Evolutionary conservation across 1,140 invertebrate genomes (phyloP).

Genomic region (Drosophila leontia): DNA sequence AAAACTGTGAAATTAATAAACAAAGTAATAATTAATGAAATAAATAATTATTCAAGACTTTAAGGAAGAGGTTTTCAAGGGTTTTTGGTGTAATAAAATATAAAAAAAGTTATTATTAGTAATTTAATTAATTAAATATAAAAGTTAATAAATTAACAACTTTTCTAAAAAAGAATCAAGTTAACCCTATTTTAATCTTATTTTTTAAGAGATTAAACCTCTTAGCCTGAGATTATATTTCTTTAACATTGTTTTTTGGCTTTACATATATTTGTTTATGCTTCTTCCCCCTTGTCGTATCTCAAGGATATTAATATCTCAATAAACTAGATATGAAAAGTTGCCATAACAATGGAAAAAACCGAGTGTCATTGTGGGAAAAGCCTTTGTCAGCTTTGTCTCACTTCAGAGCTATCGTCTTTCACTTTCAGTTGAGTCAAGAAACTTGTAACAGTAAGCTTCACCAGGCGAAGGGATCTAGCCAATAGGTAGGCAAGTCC

Average conservation of each 20-base stretch:
- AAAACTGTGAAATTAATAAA: not conserved
- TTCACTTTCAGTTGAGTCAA: slow-evolving; percentile 1
- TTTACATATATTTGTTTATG: not conserved
- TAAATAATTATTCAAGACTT: not conserved
- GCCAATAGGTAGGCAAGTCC: not conserved
- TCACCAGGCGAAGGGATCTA: not conserved
- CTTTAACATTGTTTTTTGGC: not conserved
- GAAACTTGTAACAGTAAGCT: not conserved
- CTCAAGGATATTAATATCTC: not conserved
- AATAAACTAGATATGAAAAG: slow-evolving; percentile 11
- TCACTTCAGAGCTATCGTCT: slow-evolving; percentile 1
- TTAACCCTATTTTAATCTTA: not conserved
- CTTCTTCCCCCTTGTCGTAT: not conserved
- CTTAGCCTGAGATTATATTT: not conserved
- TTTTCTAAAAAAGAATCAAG: not conserved
- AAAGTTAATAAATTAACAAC: too few relatives aligned
- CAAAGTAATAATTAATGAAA: not conserved
- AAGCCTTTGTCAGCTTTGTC: slow-evolving; percentile 3
- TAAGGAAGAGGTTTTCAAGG: not conserved
- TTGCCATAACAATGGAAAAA: slow-evolving; percentile 1
- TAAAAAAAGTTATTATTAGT: too few relatives aligned
- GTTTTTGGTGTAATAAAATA: too few relatives aligned
- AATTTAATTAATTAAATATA: too few relatives aligned
- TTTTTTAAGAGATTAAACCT: not conserved
- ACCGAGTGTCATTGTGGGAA: slow-evolving; percentile 1